A percentile compares a stretch with the other conserved stretches of the same genome.
phyloP scores from a whole-genome alignment of 2,113 vertebrate species.

The Ia io region DNA sequence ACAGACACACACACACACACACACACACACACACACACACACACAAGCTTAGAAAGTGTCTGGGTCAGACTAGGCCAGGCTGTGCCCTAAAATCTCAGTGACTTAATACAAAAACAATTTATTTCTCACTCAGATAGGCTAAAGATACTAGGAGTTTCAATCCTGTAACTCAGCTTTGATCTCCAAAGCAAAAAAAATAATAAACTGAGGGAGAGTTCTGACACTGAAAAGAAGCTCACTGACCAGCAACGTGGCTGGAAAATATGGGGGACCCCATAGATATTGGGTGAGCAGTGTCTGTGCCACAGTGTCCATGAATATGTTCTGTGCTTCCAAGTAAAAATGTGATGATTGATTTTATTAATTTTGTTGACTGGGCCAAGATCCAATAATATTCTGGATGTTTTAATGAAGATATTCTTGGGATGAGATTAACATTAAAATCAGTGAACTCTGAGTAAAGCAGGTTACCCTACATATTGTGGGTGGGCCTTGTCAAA shows the following conservation, averaged over 20 bases:
- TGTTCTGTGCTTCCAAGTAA: background rate
- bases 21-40: background rate
- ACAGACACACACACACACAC: background rate
- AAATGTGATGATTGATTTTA: background rate
- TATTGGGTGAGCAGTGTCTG: background rate
- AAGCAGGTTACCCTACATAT: background rate
- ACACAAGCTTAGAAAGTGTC: background rate
- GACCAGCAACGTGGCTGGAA: background rate
- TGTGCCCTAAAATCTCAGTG: background rate
- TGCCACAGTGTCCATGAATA: background rate
- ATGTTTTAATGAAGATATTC: background rate
- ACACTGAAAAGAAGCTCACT: background rate
- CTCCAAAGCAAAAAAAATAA: background rate
- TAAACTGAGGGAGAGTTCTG: background rate
- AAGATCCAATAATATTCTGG: background rate
- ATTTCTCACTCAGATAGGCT: background rate
- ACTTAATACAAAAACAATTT: background rate
- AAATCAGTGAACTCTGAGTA: background rate
- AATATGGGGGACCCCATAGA: fast-evolving
- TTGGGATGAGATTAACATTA: background rate
- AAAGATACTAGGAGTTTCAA: background rate
- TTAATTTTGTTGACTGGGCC: background rate
- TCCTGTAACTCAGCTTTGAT: fast-evolving
- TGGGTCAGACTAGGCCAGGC: too few relatives aligned
- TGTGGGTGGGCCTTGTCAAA: too few relatives aligned